These are phyloP conservation scores for Peucedramus taeniatus DNA, from an alignment of 2,113 vertebrate genomes.

Conservation along the genomic window DNA sequence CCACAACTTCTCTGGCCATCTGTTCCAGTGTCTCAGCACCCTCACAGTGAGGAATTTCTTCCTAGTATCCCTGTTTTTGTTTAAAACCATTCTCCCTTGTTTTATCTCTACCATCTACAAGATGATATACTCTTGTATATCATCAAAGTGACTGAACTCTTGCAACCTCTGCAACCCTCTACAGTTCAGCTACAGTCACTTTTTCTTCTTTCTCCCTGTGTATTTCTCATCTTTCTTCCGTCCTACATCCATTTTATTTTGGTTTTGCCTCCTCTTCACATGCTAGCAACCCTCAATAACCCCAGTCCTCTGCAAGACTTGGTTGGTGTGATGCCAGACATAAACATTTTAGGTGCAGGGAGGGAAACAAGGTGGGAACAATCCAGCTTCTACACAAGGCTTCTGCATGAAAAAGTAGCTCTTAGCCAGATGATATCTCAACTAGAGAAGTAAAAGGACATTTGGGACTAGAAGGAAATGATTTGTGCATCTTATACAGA, in stretches of 20 bases:
- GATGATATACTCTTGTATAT: neutral
- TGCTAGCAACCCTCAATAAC: neutral
- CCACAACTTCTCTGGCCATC: neutral
- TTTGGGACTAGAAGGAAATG: neutral
- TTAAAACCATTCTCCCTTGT: neutral
- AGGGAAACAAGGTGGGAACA: neutral
- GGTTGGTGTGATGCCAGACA: neutral
- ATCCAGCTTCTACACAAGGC: neutral
- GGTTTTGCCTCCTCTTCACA: neutral
- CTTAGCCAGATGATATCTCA: neutral
- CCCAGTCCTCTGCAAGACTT: neutral
- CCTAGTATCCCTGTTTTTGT: neutral
- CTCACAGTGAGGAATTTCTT: neutral
- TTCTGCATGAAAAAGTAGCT: neutral
- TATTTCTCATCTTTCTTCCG: neutral
- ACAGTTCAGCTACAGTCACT: neutral
- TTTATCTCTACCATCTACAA: neutral
- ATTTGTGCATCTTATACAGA: neutral
- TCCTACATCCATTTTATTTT: neutral
- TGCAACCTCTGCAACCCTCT: neutral
- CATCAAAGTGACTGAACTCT: neutral
- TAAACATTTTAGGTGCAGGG: neutral
- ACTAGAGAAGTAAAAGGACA: neutral
- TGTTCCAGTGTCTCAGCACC: neutral
- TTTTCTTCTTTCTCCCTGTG: neutral